These are phyloP conservation scores for Brachystomella parvula DNA, from an alignment of 1,140 invertebrate genomes.

Conservation along the genomic window DNA sequence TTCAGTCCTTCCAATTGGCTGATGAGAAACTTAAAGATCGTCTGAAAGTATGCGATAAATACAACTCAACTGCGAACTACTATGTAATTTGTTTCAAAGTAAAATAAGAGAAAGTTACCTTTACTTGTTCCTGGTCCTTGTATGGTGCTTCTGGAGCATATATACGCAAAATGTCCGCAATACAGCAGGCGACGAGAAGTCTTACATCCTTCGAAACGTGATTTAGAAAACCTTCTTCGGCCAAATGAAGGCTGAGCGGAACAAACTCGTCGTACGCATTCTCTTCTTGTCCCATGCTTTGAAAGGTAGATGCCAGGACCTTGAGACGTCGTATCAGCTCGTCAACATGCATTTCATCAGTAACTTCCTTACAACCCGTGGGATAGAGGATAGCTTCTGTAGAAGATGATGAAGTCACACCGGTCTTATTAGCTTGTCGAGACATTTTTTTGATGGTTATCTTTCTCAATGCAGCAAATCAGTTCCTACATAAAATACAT, in stretches of 20 bases:
- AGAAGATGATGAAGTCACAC: conserved; percentile 1
- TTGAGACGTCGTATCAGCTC: conserved; percentile 89
- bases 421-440: neutral
- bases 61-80: neutral
- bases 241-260: conserved; percentile 84
- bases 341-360: conserved; percentile 86
- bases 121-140: conserved; percentile 86
- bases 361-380: conserved; percentile 74
- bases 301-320: conserved; percentile 83
- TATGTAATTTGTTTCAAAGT: neutral
- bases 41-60: conserved; percentile 48
- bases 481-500: too few species aligned
- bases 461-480: too few species aligned
- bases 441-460: neutral
- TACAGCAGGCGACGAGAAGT: conserved; percentile 88
- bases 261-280: conserved; percentile 89
- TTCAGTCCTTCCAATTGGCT: conserved; percentile 86
- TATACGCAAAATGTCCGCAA: conserved; percentile 93
- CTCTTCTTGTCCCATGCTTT: conserved; percentile 94
- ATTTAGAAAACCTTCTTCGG: conserved; percentile 83
- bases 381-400: conserved; percentile 63
- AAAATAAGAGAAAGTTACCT: conserved; percentile 45
- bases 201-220: conserved; percentile 89
- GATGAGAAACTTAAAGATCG: conserved; percentile 92
- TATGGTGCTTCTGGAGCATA: conserved; percentile 98